Evolutionary conservation across 2,797 vertebrate species (phyloP).

Genomic region (Carcharodon carcharias): DNA sequence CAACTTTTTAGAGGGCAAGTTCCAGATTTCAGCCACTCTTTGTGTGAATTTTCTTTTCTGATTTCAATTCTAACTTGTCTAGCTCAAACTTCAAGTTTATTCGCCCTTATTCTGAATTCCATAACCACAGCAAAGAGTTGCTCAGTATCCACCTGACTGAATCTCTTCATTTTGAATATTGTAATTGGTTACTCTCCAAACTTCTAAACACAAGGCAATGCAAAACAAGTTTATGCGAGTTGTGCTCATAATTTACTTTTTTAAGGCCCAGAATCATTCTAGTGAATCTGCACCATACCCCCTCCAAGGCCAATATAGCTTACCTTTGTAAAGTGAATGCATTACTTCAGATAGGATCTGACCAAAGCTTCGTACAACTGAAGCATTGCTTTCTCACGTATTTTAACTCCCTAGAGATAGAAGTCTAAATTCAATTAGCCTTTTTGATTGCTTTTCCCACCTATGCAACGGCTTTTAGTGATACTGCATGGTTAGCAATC

Average conservation of each 20-base stretch:
- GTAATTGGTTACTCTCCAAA: neutral
- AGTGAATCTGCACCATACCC: neutral
- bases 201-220: neutral
- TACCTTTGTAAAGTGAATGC: neutral
- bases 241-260: neutral
- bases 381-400: neutral
- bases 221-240: neutral
- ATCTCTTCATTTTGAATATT: neutral
- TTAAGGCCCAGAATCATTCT: neutral
- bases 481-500: neutral
- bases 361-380: neutral
- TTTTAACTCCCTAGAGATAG: neutral
- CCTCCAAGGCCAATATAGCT: neutral
- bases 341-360: neutral
- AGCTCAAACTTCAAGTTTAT: neutral
- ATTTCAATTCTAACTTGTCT: neutral
- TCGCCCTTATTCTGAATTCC: neutral
- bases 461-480: neutral
- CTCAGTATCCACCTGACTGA: neutral
- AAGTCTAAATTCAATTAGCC: neutral
- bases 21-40: neutral
- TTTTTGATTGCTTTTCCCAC: neutral
- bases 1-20: neutral
- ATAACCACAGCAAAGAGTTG: neutral
- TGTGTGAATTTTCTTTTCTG: neutral